Evolutionary conservation across 53 echinoderm and acorn worm genomes (phyloP).

Genomic region (Henricia sp.): DNA sequence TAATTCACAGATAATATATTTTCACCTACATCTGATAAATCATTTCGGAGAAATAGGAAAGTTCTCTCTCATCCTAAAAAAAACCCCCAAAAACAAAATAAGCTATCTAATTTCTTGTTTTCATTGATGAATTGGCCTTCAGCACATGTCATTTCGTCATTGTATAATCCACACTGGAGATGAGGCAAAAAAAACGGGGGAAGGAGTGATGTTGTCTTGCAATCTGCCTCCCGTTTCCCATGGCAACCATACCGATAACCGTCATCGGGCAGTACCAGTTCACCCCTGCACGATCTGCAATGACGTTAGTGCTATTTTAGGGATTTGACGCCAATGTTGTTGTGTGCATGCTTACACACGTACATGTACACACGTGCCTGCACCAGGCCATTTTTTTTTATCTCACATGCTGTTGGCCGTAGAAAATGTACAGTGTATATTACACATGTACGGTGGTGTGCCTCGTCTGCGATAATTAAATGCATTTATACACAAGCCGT

Average conservation of each 20-base stretch:
- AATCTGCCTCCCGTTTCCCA: conserved; percentile 43
- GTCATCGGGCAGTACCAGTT: conserved; percentile 11
- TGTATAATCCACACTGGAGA: too few species aligned
- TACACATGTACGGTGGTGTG: too few species aligned
- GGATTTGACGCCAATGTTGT: conserved; percentile 8
- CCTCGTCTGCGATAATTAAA: conserved; percentile 1
- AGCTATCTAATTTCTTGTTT: too few species aligned
- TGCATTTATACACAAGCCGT: not conserved
- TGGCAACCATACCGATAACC: conserved; percentile 33
- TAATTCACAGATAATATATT: too few species aligned
- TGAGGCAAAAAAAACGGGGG: not conserved
- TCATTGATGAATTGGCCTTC: too few species aligned
- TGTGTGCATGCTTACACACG: not conserved
- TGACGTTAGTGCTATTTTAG: conserved; percentile 56
- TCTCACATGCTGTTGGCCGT: not conserved
- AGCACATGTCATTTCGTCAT: too few species aligned
- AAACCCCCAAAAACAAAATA: too few species aligned
- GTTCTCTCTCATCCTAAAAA: too few species aligned
- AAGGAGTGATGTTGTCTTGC: not conserved
- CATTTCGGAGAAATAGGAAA: too few species aligned
- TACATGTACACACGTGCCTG: not conserved
- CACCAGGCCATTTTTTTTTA: not conserved
- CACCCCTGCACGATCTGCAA: conserved; percentile 21
- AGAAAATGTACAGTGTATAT: too few species aligned
- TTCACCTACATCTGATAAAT: too few species aligned